Evolutionary conservation across 2,113 vertebrate genomes (phyloP), one percentile per base, ranked within the genome.

Genomic region (Percina caprodes): DNA sequence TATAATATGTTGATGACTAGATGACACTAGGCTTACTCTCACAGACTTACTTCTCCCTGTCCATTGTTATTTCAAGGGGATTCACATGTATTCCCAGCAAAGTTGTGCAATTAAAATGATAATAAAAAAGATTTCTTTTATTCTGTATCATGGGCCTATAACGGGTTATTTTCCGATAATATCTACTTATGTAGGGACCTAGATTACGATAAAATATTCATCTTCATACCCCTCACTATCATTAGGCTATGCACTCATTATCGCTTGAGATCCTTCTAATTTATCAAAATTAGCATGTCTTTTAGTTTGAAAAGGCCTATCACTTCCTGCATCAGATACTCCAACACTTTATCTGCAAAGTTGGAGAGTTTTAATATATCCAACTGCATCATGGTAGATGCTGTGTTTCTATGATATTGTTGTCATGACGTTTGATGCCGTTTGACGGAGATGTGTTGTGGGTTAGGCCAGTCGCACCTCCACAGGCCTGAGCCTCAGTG

Each of bases 401-500:
- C 12, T 51, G 0, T 15, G 15, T 58, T 42, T 30, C 7, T 26
- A 0, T 55, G 0, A 23, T 9, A 6, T 0, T 52, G 18, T 5
- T 39, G 14, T 33, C 26, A 2, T 26, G 5, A 13, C 1, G 2
- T 58, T 51, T 51, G 56, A 0, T 14, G 6, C 5, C 18, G 30
- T 59, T 80, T 63, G 8, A 3, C 33, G 21, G 0, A 6, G 46
- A 4, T 16, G 74, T 69, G 59, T 12, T 67, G 51, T 52, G 24
- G 30, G 45, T 77, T 42, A 84, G 85, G 89, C 89, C 86, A 18
- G 3, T 61, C 33, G 56, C 23, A 55, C 61, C 26, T 26, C 0
- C 16, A 11, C 63, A 77, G 90, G 90, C 82, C 87, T 13, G 26
- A 56, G 66, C 49, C 18, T 1, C 65, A 77, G 61, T 79, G 18